Conservation (phyloP, 2,888 invertebrate genomes). For the Volucella bombylans region DNA sequence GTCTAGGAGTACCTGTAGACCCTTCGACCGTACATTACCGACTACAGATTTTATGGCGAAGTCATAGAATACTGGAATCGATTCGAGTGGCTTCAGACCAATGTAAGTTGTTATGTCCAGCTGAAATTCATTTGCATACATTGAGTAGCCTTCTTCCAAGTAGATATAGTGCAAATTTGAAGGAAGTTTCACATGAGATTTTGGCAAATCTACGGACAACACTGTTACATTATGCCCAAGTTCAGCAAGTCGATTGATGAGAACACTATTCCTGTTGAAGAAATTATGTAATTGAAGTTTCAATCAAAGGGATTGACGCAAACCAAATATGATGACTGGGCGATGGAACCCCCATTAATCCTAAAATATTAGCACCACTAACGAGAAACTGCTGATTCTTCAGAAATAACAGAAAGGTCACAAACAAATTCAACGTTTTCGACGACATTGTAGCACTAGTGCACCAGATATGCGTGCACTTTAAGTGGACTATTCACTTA, state of each 20-base stretch:
- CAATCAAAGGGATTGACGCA: not conserved
- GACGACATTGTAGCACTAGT: no score
- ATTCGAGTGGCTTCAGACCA: conserved; percentile 51
- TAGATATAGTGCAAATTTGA: conserved; percentile 76
- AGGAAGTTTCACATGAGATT: conserved; percentile 63
- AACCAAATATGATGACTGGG: conserved; percentile 77
- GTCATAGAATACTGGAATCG: conserved; percentile 63
- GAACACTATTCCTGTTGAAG: conserved; percentile 75
- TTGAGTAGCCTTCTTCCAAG: conserved; percentile 76
- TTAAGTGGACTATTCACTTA: no score
- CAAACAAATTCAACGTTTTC: conserved; percentile 24
- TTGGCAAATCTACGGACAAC: conserved; percentile 75
- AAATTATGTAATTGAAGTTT: not conserved
- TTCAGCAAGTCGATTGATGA: conserved; percentile 73
- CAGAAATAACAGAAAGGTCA: not conserved
- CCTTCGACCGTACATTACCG: conserved; percentile 72
- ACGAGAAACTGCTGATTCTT: not conserved
- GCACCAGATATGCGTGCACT: no score
- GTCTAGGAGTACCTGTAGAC: conserved; percentile 75
- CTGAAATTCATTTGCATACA: conserved; percentile 14
- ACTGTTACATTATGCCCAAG: conserved; percentile 76
- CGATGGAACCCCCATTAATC: conserved; percentile 75
- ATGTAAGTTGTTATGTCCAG: conserved; percentile 49
- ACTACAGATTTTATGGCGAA: conserved; percentile 55
- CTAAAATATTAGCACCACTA: conserved; percentile 75